Conservation (phyloP, 2,888 invertebrate genomes). For the Phlogophora meticulosa region DNA sequence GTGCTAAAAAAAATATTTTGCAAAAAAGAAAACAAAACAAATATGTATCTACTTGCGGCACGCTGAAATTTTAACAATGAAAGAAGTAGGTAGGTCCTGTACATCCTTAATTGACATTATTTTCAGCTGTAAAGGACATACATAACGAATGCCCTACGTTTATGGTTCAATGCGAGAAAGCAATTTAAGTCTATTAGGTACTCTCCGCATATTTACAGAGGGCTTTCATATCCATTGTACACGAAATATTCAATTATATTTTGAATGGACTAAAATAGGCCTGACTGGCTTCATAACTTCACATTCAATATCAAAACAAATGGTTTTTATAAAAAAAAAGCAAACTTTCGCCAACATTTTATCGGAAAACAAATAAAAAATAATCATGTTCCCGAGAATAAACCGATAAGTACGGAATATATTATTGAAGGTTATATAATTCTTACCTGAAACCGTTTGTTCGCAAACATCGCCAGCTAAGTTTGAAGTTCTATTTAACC, state of each 20-base stretch:
- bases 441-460: conserved; percentile 43
- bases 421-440: conserved; percentile 37
- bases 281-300: conserved; percentile 4
- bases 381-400: conserved; percentile 11
- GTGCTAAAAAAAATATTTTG: no score
- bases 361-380: conserved; percentile 22
- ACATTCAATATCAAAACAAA: conserved; percentile 11
- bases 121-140: not conserved
- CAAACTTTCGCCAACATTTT: conserved; percentile 12
- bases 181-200: conserved; percentile 34
- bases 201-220: conserved; percentile 29
- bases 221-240: conserved; percentile 25
- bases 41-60: no score
- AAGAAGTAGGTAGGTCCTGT: not conserved
- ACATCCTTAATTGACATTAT: not conserved
- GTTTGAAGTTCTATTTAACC: conserved; percentile 42
- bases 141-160: conserved; percentile 7
- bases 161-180: conserved; percentile 28
- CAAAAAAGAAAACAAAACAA: no score
- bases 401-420: conserved; percentile 26
- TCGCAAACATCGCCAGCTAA: conserved; percentile 34
- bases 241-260: conserved; percentile 36
- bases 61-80: no score
- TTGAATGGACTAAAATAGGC: conserved; percentile 18
- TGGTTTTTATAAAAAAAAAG: conserved; percentile 10